Conservation (phyloP, 2,797 vertebrate genomes). For the Epinephelus coioides region DNA sequence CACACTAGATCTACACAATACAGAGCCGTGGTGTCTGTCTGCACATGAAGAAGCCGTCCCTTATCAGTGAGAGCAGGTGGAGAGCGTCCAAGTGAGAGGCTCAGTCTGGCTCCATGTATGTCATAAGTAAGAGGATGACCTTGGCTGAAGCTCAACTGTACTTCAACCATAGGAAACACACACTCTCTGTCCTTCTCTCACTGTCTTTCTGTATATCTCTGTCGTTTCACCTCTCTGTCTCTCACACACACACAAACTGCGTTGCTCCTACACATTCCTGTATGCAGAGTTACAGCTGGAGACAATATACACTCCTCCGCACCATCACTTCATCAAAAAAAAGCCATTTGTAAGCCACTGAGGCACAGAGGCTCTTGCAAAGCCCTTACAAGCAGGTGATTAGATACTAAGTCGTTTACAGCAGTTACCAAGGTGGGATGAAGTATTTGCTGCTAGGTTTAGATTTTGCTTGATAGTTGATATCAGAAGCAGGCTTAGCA, state of each 20-base stretch:
- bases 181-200: slow-evolving; percentile 41
- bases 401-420: slow-evolving; percentile 39
- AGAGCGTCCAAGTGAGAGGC: slow-evolving; percentile 77
- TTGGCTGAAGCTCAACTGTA: slow-evolving; percentile 68
- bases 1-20: slow-evolving; percentile 42
- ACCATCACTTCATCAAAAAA: slow-evolving; percentile 57
- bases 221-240: slow-evolving; percentile 15
- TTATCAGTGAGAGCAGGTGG: slow-evolving; percentile 82
- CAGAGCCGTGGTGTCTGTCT: slow-evolving; percentile 47
- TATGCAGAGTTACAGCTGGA: slow-evolving; percentile 64
- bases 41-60: slow-evolving; percentile 61
- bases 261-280: slow-evolving; percentile 71
- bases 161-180: slow-evolving; percentile 57
- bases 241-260: slow-evolving; percentile 25
- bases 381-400: slow-evolving; percentile 49
- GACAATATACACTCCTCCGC: slow-evolving; percentile 66
- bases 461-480: slow-evolving; percentile 25
- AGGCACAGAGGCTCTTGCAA: slow-evolving; percentile 30
- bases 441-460: slow-evolving; percentile 25
- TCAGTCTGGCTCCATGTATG: slow-evolving; percentile 81
- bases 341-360: slow-evolving; percentile 46
- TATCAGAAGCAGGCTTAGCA: slow-evolving; percentile 27
- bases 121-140: slow-evolving; percentile 81
- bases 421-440: slow-evolving; percentile 31
- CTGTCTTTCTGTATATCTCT: slow-evolving; percentile 27